Percentiles rank a stretch among this genome's conserved stretches.
Evolutionary conservation across 2,797 vertebrate genomes (phyloP).

Genomic region (Mus caroli): DNA sequence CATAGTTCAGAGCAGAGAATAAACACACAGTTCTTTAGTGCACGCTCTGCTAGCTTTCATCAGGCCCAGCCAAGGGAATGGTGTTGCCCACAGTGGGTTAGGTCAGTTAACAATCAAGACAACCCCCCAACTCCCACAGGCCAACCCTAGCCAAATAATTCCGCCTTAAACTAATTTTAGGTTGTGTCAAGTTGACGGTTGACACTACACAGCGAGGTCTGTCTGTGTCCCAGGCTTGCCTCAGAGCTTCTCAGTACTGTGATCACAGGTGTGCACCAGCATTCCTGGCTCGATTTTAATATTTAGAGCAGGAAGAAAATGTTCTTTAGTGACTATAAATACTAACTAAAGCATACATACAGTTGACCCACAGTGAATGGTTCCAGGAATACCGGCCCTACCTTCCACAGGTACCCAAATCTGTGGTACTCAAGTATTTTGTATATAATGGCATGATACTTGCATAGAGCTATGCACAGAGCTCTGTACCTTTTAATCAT

Average conservation of each 20-base stretch:
- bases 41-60: neutral
- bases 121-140: neutral
- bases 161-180: neutral
- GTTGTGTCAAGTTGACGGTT: neutral
- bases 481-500: neutral
- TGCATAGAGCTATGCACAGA: neutral
- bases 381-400: neutral
- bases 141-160: neutral
- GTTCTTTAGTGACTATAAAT: neutral
- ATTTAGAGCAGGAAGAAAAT: conserved; percentile 14
- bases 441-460: neutral
- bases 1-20: neutral
- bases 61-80: neutral
- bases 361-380: neutral
- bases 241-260: neutral
- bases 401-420: neutral
- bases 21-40: neutral
- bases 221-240: neutral
- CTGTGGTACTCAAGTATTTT: neutral
- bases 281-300: neutral
- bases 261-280: neutral
- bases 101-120: neutral
- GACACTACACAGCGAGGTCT: neutral
- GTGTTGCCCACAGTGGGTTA: neutral
- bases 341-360: neutral